Evolutionary conservation across 2,888 invertebrate genomes (phyloP).

Genomic region (Ariolimax columbianus): DNA sequence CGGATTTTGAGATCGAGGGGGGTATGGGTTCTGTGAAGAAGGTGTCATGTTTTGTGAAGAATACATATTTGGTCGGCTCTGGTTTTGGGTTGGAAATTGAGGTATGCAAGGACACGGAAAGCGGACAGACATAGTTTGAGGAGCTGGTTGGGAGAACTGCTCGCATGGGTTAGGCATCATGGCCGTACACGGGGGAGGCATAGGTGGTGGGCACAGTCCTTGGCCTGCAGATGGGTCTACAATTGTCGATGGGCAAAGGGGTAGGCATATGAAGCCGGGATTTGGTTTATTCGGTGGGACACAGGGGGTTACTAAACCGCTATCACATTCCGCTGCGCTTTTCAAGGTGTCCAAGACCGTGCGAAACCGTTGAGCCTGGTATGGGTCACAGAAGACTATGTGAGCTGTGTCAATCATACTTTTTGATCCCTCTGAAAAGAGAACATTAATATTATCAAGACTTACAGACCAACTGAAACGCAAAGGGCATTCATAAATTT

Average conservation of each 20-base stretch:
- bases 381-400: slow-evolving; percentile 43
- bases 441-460: too few relatives aligned
- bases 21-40: too few relatives aligned
- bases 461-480: too few relatives aligned
- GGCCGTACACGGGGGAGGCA: neutral
- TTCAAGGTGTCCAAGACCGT: slow-evolving; percentile 35
- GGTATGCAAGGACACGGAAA: neutral
- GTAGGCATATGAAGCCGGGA: neutral
- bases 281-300: neutral
- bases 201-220: neutral
- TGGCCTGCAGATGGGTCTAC: neutral
- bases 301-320: neutral
- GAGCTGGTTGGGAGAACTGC: neutral
- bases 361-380: slow-evolving; percentile 42
- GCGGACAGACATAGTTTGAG: neutral
- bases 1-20: too few relatives aligned
- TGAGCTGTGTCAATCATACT: slow-evolving; percentile 36
- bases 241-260: neutral
- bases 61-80: neutral
- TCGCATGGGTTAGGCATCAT: too few relatives aligned
- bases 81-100: neutral
- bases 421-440: slow-evolving; percentile 2
- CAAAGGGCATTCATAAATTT: too few relatives aligned
- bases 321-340: neutral
- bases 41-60: too few relatives aligned